Evolutionary conservation across 2,113 vertebrate genomes (phyloP).

Genomic region (Saimiri boliviensis): DNA sequence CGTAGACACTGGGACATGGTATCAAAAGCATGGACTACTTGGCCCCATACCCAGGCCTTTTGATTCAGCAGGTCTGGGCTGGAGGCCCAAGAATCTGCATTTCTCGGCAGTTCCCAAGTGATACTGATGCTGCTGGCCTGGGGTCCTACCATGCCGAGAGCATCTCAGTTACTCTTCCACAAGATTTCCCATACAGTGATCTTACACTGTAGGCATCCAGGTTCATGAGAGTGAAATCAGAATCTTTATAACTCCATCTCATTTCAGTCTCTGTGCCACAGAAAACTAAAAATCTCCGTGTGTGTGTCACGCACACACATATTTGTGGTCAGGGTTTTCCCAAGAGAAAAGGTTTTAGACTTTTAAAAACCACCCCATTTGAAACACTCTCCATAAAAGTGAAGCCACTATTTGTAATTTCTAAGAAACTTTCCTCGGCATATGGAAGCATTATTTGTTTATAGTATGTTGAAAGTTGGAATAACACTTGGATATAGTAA

Average conservation of each 20-base stretch:
- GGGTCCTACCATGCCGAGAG: rapidly evolving
- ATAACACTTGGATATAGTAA: too few relatives aligned
- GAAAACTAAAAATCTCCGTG: neutral
- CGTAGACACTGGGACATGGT: rapidly evolving
- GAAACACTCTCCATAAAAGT: neutral
- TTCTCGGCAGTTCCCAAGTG: too few relatives aligned
- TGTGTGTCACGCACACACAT: too few relatives aligned
- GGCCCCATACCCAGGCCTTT: neutral
- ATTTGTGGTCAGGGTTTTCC: neutral
- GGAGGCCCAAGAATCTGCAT: neutral
- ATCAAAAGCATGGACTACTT: neutral
- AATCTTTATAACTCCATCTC: neutral
- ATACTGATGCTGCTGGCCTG: too few relatives aligned
- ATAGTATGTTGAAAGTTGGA: neutral
- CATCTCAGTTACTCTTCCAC: neutral
- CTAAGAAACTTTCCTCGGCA: neutral
- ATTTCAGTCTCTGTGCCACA: too few relatives aligned
- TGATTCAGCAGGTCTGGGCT: too few relatives aligned
- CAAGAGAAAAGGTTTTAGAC: neutral
- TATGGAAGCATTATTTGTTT: neutral
- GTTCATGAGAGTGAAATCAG: neutral
- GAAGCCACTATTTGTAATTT: neutral
- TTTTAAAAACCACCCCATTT: neutral
- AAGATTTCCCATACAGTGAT: neutral
- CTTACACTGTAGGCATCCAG: neutral